A percentile compares a stretch with the other conserved stretches of the same genome.
phyloP scores from a whole-genome alignment of 2,797 vertebrate genomes.

The Sebastes glaucus region DNA sequence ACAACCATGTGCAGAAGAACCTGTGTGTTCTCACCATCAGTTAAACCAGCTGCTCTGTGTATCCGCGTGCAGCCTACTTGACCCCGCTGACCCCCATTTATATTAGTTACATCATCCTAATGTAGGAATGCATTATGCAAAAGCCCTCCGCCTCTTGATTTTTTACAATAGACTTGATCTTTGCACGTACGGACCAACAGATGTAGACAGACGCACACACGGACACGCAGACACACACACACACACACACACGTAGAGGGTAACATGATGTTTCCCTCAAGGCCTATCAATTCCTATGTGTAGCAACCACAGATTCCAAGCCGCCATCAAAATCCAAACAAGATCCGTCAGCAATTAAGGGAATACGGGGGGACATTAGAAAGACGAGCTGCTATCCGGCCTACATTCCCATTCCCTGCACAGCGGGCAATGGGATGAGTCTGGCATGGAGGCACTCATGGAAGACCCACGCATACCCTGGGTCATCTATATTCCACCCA shows the following conservation, averaged over 20 bases:
- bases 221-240: neutral
- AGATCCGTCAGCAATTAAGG: slow-evolving; percentile 87
- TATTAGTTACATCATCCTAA: slow-evolving; percentile 52
- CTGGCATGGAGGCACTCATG: slow-evolving; percentile 77
- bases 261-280: slow-evolving; percentile 83
- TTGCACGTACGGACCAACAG: slow-evolving; percentile 33
- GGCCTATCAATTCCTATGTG: slow-evolving; percentile 85
- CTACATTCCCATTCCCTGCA: slow-evolving; percentile 80
- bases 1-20: neutral
- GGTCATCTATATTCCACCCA: slow-evolving; percentile 88
- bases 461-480: slow-evolving; percentile 84
- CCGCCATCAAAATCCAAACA: slow-evolving; percentile 86
- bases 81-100: slow-evolving; percentile 49
- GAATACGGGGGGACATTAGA: slow-evolving; percentile 86
- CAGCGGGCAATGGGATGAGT: slow-evolving; percentile 81
- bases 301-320: slow-evolving; percentile 80
- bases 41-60: slow-evolving; percentile 47
- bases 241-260: slow-evolving; percentile 34
- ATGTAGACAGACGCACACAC: slow-evolving; percentile 32
- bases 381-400: slow-evolving; percentile 84
- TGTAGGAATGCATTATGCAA: slow-evolving; percentile 31
- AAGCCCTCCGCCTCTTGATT: slow-evolving; percentile 15
- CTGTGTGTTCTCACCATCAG: slow-evolving; percentile 20
- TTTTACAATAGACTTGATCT: slow-evolving; percentile 29
- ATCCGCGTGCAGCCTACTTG: slow-evolving; percentile 24